Evolutionary conservation across 2,888 invertebrate genomes (phyloP), one percentile per base, ranked within the genome.

Genomic region (Tachystola acroxantha): DNA sequence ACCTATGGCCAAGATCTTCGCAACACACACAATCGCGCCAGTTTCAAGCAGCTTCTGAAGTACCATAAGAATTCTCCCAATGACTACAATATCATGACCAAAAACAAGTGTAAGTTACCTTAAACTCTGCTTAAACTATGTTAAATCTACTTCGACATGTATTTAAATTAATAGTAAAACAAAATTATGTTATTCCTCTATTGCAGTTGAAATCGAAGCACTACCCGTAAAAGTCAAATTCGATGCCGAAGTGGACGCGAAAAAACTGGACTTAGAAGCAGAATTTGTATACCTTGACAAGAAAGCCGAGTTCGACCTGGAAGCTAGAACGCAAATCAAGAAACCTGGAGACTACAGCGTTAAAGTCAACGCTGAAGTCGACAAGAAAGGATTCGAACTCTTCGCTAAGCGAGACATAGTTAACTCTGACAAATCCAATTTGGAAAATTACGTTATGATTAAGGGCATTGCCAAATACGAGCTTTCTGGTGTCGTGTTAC

Each of bases 391-490:
- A 2, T 10, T 85, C 0, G 88, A 90, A 46, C 39, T 90, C 0
- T 82, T 90, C 45, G 73, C 89, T 0, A 89, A 89, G 48, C 85
- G 92, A 10, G 88, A 89, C 27, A 78, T 91, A 2, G 60, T 88
- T 0, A 88, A 87, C 0, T 68, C 75, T 9, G 82, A 88, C 19
- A 91, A 91, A 57, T 91, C 90, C 1, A 91, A 92, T 57, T 84
- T 91, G 27, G 85, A 88, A 27, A 90, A 91, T 52, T 87, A 85
- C 24, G 41, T 93, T 6, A 82, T 86, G 3, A 49, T 93, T 10
- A 89, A 89, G 16, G 88, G 88, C 30, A 87, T 90, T 7, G 90
- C 90, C 34, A 92, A 89, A 57, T 89, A 91, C 53, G 89, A 91
- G 52, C 67, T 91, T 0, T 89, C 89, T 16, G 90, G 91, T 32